Conservation (phyloP, 1,140 invertebrate genomes). For the Myzus persicae region DNA sequence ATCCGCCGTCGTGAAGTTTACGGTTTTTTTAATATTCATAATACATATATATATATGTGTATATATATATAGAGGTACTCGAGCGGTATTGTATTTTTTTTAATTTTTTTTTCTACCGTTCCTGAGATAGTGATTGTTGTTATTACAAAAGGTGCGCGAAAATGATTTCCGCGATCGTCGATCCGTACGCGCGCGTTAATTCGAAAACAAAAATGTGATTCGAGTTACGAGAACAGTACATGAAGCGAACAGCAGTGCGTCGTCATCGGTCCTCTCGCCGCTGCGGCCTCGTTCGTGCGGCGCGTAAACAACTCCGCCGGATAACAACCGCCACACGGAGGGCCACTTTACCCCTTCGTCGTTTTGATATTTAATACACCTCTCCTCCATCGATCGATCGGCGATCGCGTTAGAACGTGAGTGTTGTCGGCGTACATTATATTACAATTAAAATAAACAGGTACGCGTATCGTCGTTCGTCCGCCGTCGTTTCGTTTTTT, state of each 20-base stretch:
- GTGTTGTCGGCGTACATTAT: conserved; percentile 1
- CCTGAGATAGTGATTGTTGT: not conserved
- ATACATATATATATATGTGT: too few relatives aligned
- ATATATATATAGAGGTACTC: not conserved
- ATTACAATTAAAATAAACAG: not conserved
- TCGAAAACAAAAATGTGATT: not conserved
- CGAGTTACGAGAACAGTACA: not conserved
- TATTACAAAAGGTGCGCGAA: not conserved
- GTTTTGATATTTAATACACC: conserved; percentile 3
- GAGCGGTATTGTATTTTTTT: not conserved
- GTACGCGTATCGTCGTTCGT: not conserved
- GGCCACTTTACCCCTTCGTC: conserved; percentile 28
- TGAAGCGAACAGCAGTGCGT: conserved; percentile 28
- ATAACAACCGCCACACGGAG: not conserved
- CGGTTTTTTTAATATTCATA: not conserved
- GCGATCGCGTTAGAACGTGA: conserved; percentile 40
- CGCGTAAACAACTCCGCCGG: conserved; percentile 43
- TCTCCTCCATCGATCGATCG: conserved; percentile 46
- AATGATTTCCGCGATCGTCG: conserved; percentile 14
- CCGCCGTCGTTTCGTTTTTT: not conserved
- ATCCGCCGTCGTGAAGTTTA: not conserved
- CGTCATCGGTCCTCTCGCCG: conserved; percentile 18
- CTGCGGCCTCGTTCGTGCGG: conserved; percentile 29
- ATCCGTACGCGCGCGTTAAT: conserved; percentile 43
- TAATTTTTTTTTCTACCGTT: conserved; percentile 18